Conservation (phyloP, 2,888 invertebrate genomes). For the Macrosoma leucophasiata region DNA sequence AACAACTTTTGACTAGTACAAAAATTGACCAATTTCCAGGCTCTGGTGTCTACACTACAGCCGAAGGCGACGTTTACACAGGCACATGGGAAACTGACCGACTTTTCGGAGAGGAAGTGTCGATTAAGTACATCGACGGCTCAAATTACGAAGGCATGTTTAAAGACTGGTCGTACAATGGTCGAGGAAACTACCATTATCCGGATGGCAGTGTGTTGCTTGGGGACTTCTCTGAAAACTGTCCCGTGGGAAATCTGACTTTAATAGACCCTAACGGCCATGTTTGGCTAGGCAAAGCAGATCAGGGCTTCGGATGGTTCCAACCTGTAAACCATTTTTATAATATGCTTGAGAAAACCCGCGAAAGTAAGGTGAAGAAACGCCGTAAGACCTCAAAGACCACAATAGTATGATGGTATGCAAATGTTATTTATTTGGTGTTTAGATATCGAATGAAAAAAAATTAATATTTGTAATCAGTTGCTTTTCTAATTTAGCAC, state of each 20-base stretch:
- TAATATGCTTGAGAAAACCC: conserved; percentile 42
- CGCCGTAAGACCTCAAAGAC: conserved; percentile 1
- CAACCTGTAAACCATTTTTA: conserved; percentile 62
- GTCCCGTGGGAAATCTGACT: conserved; percentile 54
- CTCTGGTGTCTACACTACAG: conserved; percentile 72
- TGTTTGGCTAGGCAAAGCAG: conserved; percentile 67
- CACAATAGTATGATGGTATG: conserved; percentile 1
- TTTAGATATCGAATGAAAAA: too few species aligned
- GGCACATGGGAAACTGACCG: conserved; percentile 75
- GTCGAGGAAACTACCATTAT: conserved; percentile 66
- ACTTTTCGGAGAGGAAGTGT: conserved; percentile 48
- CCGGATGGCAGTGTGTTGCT: conserved; percentile 64
- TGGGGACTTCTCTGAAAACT: conserved; percentile 69
- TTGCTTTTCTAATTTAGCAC: too few species aligned
- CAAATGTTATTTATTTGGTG: too few species aligned
- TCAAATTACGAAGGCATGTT: conserved; percentile 67
- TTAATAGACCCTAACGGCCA: conserved; percentile 71
- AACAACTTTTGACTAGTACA: neutral
- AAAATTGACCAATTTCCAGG: too few species aligned
- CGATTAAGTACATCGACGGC: conserved; percentile 60
- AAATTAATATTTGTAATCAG: too few species aligned
- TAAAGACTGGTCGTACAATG: conserved; percentile 63
- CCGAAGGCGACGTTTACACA: conserved; percentile 74
- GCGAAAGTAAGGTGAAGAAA: conserved; percentile 24
- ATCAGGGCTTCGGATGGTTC: conserved; percentile 53